Base-by-base conservation (phyloP, 2,797 vertebrate genomes). In the Agapornis canus region DNA sequence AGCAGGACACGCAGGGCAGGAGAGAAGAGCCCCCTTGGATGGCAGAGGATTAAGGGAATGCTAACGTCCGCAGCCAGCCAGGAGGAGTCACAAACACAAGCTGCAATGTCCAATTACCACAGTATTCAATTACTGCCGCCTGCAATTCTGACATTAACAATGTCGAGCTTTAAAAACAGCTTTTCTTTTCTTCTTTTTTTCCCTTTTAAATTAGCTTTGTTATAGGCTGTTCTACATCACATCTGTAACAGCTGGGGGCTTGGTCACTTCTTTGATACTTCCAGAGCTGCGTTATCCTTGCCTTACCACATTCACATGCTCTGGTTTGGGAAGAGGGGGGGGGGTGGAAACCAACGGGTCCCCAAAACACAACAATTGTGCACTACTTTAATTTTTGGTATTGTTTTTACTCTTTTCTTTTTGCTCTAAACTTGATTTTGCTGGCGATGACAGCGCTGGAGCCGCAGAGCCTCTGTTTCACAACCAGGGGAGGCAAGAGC, bases 31-130 rank as follows among this genome's bases (percentile, higher is more conserved):
- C 88, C 87, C 89, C 68, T 5, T 59, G 80, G 90, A 94, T 88
- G 83, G 90, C 86, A 86, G 80, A 81, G 85, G 86, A 94, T 91
- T 43, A 93, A 95, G 93, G 93, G 88, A 94, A 91, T 3, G 51
- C 59, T 79, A 68, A 69, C 23, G 17, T 65, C 51, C 78, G 39
- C 3, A 17, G 54, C 86, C 6, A 22, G 90, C 49, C 91, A 95
- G 95, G 49, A 92, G 59, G 43, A 88, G 75, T 86, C 77, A 84
- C 91, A 86, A 80, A 72, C 77, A 84, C 93, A n/a, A 75, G 88
- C 63, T 81, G 77, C 87, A 63, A 61, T 13, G 80, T 64, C 70
- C 94, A 83, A 75, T 88, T 95, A 86, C 61, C 61, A 10, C 10
- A 57, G 90, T 45, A 72, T 91, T 76, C 93, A 86, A 90, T 90